These are phyloP conservation scores for Octopus bimaculoides DNA, from an alignment of 1,140 invertebrate genomes.

Conservation along the genomic window DNA sequence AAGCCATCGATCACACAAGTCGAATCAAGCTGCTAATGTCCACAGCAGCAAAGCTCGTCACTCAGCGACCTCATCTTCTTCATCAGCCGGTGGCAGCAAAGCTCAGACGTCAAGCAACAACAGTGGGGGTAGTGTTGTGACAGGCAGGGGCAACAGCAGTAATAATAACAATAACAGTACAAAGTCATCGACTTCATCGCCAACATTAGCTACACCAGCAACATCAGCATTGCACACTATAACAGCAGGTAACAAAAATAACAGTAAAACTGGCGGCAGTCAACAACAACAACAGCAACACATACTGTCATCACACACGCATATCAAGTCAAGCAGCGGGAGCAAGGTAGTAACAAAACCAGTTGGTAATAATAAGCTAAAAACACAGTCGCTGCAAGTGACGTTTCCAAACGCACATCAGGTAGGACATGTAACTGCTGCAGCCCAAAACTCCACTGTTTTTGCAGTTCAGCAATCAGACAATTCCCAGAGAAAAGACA, in stretches of 20 bases:
- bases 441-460: neutral
- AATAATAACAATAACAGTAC: neutral
- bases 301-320: neutral
- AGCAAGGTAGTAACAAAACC: conserved; percentile 11
- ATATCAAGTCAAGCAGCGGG: neutral
- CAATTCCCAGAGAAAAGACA: conserved; percentile 3
- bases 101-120: neutral
- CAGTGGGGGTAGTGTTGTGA: neutral
- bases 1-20: neutral
- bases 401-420: neutral
- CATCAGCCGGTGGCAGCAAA: neutral
- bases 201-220: neutral
- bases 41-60: conserved; percentile 8
- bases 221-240: neutral
- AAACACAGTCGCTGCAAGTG: neutral
- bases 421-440: neutral
- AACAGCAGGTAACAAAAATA: too few species aligned
- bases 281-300: neutral
- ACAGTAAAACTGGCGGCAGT: neutral
- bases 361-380: neutral
- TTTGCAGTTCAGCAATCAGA: neutral
- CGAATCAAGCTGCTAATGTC: conserved; percentile 1
- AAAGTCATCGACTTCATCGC: neutral
- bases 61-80: neutral
- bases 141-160: neutral